Conservation (phyloP, 2,888 invertebrate genomes). For the Bhutanitis thaidina region DNA sequence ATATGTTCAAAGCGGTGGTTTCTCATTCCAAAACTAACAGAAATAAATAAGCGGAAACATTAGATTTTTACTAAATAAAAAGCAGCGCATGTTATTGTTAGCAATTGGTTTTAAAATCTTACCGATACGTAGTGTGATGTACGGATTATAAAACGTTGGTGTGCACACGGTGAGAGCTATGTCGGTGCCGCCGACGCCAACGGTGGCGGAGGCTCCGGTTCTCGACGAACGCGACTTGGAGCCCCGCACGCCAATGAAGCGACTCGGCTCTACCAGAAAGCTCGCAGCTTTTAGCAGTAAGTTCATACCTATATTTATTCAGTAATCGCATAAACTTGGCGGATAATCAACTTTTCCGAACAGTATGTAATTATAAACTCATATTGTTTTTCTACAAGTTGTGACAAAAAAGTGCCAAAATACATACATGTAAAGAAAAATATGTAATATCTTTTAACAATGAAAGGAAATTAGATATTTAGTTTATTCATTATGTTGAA, state of each 20-base stretch:
- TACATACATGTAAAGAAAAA: no score
- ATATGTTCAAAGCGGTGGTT: background rate
- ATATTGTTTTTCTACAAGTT: no score
- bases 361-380: no score
- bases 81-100: no score
- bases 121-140: slow-evolving; percentile 7
- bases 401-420: no score
- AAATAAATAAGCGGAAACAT: background rate
- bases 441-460: no score
- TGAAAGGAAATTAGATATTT: no score
- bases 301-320: slow-evolving; percentile 46
- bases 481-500: no score
- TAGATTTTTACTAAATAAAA: no score
- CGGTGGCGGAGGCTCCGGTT: slow-evolving; percentile 74
- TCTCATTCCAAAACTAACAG: background rate
- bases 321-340: no score
- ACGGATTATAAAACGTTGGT: slow-evolving; percentile 19
- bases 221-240: slow-evolving; percentile 89
- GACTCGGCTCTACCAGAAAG: slow-evolving; percentile 90
- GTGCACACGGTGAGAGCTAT: slow-evolving; percentile 24
- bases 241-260: slow-evolving; percentile 88
- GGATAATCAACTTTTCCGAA: no score
- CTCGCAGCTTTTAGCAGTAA: slow-evolving; percentile 89
- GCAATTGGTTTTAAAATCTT: background rate
- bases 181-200: slow-evolving; percentile 83